Evolutionary conservation across 2,113 vertebrate genomes (phyloP).

Genomic region (Vombatus ursinus): DNA sequence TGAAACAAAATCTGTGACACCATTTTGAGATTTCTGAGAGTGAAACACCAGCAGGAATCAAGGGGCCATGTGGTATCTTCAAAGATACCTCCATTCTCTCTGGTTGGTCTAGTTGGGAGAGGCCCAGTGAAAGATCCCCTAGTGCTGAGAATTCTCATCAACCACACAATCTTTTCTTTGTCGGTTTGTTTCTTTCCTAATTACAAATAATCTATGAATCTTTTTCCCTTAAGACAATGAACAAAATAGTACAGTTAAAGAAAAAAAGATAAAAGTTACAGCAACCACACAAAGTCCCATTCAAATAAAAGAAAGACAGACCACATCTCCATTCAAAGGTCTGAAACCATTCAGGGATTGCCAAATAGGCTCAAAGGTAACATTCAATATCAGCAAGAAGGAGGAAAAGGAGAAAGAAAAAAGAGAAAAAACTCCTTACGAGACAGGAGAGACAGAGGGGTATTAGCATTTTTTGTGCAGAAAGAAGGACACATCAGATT

Average conservation of each 20-base stretch:
- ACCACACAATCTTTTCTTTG: slow-evolving; percentile 37
- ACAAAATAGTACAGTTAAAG: slow-evolving; percentile 61
- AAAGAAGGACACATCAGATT: neutral
- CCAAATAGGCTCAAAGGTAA: slow-evolving; percentile 69
- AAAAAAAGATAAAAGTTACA: slow-evolving; percentile 55
- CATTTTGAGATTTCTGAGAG: neutral
- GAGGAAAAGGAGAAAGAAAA: neutral
- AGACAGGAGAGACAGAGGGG: neutral
- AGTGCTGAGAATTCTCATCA: slow-evolving; percentile 24
- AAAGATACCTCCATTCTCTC: neutral
- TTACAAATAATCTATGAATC: slow-evolving; percentile 37
- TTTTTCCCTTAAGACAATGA: slow-evolving; percentile 54
- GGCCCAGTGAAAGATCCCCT: neutral
- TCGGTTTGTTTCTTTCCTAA: slow-evolving; percentile 28
- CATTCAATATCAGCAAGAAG: slow-evolving; percentile 35
- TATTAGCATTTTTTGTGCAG: neutral
- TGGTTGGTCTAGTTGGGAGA: slow-evolving; percentile 21
- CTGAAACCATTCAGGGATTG: slow-evolving; percentile 27
- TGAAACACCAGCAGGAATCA: neutral
- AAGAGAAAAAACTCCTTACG: neutral
- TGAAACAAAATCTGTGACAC: neutral
- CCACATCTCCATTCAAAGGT: slow-evolving; percentile 59
- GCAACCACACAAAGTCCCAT: slow-evolving; percentile 66
- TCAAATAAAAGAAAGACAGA: slow-evolving; percentile 53
- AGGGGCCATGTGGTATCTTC: neutral